Percentiles rank a stretch among this genome's conserved stretches.
Evolutionary conservation across 92 coral and sea anemone genomes (phyloP).

Genomic region (Montipora capitata): DNA sequence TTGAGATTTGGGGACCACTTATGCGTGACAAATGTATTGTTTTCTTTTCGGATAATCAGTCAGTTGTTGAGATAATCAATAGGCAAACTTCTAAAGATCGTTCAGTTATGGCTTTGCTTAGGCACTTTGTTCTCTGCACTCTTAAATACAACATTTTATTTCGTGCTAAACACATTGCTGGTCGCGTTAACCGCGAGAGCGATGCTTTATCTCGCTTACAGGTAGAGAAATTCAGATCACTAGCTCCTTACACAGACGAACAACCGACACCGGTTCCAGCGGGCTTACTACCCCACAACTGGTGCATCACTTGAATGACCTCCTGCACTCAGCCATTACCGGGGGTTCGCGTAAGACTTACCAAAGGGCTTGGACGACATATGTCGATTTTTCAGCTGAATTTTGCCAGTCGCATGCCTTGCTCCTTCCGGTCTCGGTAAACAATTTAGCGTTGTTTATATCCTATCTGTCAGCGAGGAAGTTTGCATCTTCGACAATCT

Average conservation of each 20-base stretch:
- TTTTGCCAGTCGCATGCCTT: not conserved
- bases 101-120: constrained; percentile 56
- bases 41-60: constrained; percentile 73
- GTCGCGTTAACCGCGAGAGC: constrained; percentile 56
- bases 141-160: constrained; percentile 49
- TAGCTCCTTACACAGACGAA: constrained; percentile 57
- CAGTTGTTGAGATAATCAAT: constrained; percentile 72
- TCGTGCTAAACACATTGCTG: constrained; percentile 67
- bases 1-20: constrained; percentile 32
- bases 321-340: constrained; percentile 13
- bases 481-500: constrained; percentile 12
- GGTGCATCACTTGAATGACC: constrained; percentile 29
- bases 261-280: constrained; percentile 59
- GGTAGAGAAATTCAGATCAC: constrained; percentile 51
- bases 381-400: constrained; percentile 15
- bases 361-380: constrained; percentile 68
- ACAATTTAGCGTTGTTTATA: constrained; percentile 1
- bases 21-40: constrained; percentile 38
- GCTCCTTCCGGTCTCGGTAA: not conserved
- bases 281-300: constrained; percentile 61
- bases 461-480: not conserved
- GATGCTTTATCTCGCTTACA: constrained; percentile 79
- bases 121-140: constrained; percentile 36
- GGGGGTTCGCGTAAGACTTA: too few species aligned
- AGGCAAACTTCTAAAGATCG: constrained; percentile 70